Conservation (phyloP, 2,797 vertebrate genomes). For the Girardinus metallicus region DNA sequence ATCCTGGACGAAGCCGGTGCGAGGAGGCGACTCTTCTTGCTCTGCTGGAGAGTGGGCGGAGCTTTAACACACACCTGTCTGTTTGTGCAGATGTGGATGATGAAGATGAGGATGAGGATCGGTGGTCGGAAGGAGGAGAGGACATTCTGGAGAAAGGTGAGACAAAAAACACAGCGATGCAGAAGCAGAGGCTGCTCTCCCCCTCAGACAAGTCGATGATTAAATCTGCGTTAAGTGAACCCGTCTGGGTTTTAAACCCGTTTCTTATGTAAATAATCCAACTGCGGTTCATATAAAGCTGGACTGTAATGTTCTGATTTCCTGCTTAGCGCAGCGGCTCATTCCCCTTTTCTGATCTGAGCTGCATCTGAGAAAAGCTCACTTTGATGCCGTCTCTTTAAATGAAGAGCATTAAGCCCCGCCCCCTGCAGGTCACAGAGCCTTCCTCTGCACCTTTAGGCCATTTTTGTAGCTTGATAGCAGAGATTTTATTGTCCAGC, state of each 20-base stretch:
- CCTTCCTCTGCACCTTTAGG: neutral
- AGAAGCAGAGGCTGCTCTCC: neutral
- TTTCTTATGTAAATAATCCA: too few relatives aligned
- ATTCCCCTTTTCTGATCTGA: too few relatives aligned
- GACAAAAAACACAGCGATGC: neutral
- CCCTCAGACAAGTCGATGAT: neutral
- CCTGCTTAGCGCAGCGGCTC: neutral
- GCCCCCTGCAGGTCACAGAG: neutral
- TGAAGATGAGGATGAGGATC: constrained; percentile 94
- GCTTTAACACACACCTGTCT: neutral
- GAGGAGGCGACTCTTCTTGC: neutral
- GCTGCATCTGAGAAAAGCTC: too few relatives aligned
- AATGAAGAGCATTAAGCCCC: neutral
- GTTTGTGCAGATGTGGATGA: constrained; percentile 88
- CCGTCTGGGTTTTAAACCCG: too few relatives aligned
- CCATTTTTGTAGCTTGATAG: too few relatives aligned
- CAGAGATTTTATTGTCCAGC: too few relatives aligned
- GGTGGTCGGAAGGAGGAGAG: constrained; percentile 92
- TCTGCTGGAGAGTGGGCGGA: neutral
- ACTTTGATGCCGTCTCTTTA: neutral
- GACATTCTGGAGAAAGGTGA: constrained; percentile 96
- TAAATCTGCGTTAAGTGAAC: too few relatives aligned
- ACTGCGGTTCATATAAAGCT: neutral
- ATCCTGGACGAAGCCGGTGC: constrained; percentile 95
- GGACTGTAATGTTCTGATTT: neutral